phyloP scores from a whole-genome alignment of 2,888 invertebrate species.

The Mesorhabditis sp. region DNA sequence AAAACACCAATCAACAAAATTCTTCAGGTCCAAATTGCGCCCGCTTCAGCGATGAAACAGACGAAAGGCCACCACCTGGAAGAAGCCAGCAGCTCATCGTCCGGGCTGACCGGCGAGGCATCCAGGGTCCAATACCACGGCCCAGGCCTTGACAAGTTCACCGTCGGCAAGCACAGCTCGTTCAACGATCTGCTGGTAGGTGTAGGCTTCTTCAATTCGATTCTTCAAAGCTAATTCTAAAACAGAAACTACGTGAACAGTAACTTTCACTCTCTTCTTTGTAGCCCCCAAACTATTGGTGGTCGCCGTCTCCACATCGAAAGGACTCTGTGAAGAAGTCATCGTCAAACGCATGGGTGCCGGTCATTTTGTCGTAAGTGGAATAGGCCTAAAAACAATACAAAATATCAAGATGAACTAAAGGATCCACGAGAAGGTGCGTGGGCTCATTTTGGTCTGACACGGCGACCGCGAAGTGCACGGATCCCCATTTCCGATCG shows the following conservation, averaged over 20 bases:
- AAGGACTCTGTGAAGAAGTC: conserved; percentile 94
- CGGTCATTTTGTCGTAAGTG: conserved; percentile 41
- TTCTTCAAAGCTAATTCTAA: neutral
- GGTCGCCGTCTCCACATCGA: conserved; percentile 92
- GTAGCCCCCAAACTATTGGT: conserved; percentile 83
- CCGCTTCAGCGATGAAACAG: conserved; percentile 86
- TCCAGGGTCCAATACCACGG: conserved; percentile 68
- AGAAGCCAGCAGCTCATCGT: no score
- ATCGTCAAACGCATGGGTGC: conserved; percentile 66
- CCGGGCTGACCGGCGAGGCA: no score
- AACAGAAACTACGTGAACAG: neutral
- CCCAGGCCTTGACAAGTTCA: conserved; percentile 91
- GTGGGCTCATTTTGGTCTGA: conserved; percentile 51
- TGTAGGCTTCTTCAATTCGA: neutral
- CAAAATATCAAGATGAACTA: conserved; percentile 26
- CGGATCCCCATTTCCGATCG: conserved; percentile 48
- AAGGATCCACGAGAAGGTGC: conserved; percentile 45
- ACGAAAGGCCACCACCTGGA: conserved; percentile 57
- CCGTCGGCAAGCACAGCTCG: conserved; percentile 84
- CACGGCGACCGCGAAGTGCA: conserved; percentile 55
- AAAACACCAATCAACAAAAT: no score
- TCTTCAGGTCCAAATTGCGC: conserved; percentile 60
- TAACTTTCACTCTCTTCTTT: neutral
- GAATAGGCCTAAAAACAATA: neutral
- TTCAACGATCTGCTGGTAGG: conserved; percentile 89